Conservation (phyloP, 2,888 invertebrate genomes). For the Prostheceraeus crozeri region DNA sequence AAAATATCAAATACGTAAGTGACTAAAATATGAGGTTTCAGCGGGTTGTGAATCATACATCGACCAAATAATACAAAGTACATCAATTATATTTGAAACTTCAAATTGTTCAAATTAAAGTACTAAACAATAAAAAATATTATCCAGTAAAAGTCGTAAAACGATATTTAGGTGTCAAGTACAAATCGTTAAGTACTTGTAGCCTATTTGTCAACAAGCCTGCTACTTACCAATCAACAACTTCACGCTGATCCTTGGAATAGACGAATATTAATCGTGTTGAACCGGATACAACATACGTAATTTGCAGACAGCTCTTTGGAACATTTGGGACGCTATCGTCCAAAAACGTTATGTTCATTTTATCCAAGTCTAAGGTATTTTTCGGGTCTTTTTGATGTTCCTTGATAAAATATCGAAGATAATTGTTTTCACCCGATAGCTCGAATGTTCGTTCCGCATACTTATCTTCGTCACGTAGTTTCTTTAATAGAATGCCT, state of each 20-base stretch:
- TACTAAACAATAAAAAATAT: too few relatives aligned
- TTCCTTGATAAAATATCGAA: constrained; percentile 63
- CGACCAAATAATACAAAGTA: too few relatives aligned
- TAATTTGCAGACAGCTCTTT: constrained; percentile 64
- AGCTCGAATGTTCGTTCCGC: constrained; percentile 75
- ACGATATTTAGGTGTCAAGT: too few relatives aligned
- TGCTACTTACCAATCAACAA: constrained; percentile 71
- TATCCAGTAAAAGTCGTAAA: too few relatives aligned
- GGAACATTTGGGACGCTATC: constrained; percentile 17
- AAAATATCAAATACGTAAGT: too few relatives aligned
- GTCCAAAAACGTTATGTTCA: constrained; percentile 69
- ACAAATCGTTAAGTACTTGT: too few relatives aligned
- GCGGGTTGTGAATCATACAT: too few relatives aligned
- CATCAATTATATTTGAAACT: too few relatives aligned
- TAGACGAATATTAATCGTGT: constrained; percentile 79
- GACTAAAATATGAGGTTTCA: too few relatives aligned
- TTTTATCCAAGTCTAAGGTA: constrained; percentile 68
- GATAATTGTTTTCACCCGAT: constrained; percentile 70
- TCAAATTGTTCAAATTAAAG: too few relatives aligned
- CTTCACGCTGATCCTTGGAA: constrained; percentile 70
- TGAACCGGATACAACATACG: constrained; percentile 74
- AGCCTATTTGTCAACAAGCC: too few relatives aligned
- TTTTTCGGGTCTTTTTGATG: constrained; percentile 70
- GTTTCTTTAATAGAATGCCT: constrained; percentile 77
- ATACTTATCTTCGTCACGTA: constrained; percentile 76